phyloP scores from a whole-genome alignment of 2,888 invertebrate species.

The Orthonychiurus folsomi region DNA sequence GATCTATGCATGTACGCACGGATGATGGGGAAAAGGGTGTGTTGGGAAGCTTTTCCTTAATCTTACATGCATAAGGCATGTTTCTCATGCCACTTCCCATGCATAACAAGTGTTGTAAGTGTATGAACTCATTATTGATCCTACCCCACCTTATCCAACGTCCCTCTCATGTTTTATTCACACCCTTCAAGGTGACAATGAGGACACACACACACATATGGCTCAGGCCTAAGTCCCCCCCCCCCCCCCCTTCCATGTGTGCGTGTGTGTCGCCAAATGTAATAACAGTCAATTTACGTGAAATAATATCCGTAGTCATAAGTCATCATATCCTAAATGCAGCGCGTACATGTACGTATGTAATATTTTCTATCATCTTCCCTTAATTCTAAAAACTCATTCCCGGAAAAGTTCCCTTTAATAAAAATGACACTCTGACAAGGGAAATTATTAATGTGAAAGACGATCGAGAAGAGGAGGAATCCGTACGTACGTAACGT shows the following conservation, averaged over 20 bases:
- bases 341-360: neutral
- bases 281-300: slow-evolving; percentile 32
- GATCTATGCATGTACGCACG: too few species aligned
- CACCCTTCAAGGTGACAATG: slow-evolving; percentile 28
- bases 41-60: too few species aligned
- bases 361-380: too few species aligned
- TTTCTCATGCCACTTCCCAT: neutral
- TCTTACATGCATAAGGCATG: slow-evolving; percentile 1
- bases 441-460: slow-evolving; percentile 21
- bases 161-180: slow-evolving; percentile 27
- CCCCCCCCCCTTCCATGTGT: slow-evolving; percentile 6
- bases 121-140: slow-evolving; percentile 26
- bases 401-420: slow-evolving; percentile 19
- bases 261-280: slow-evolving; percentile 17
- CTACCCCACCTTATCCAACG: slow-evolving; percentile 11
- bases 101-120: slow-evolving; percentile 2
- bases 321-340: slow-evolving; percentile 28
- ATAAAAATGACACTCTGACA: slow-evolving; percentile 18
- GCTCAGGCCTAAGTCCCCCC: too few species aligned
- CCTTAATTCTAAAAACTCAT: slow-evolving; percentile 23
- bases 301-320: slow-evolving; percentile 24
- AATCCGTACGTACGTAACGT: too few species aligned
- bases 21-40: too few species aligned
- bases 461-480: slow-evolving; percentile 14
- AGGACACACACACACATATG: too few species aligned